phyloP scores from a whole-genome alignment of 2,113 vertebrate species.

The Panurus biarmicus region DNA sequence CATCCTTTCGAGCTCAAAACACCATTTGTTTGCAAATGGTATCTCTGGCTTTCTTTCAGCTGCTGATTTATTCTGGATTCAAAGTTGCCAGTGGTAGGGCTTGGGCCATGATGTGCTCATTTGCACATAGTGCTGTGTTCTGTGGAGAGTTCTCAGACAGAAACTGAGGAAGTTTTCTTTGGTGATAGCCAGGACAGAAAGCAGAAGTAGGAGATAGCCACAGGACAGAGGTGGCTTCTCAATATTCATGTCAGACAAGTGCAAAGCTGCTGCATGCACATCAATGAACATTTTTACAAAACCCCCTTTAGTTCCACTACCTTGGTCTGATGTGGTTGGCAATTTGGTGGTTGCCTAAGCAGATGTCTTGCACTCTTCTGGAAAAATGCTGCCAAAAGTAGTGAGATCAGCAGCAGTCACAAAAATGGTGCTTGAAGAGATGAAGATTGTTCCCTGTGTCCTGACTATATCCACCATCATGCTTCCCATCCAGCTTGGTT shows the following conservation, averaged over 20 bases:
- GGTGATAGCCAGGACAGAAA: neutral
- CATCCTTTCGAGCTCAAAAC: neutral
- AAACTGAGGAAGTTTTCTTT: neutral
- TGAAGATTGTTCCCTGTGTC: neutral
- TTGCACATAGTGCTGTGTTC: neutral
- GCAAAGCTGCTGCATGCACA: neutral
- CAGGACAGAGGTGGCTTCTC: neutral
- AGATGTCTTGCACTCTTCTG: neutral
- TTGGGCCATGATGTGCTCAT: neutral
- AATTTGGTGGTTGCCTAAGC: neutral
- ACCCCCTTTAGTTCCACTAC: accelerated
- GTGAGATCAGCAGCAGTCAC: neutral
- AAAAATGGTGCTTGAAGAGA: neutral
- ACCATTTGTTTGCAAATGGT: neutral
- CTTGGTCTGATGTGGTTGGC: neutral
- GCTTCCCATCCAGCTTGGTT: neutral
- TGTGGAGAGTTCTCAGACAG: neutral
- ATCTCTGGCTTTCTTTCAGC: neutral
- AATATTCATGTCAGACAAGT: accelerated
- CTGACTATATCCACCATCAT: neutral
- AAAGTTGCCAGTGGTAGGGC: neutral
- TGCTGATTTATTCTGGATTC: neutral
- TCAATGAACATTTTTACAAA: neutral
- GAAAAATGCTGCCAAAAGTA: neutral
- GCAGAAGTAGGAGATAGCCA: neutral